phyloP scores from a whole-genome alignment of 2,113 vertebrate genomes.

The Sinocyclocheilus rhinocerous region DNA sequence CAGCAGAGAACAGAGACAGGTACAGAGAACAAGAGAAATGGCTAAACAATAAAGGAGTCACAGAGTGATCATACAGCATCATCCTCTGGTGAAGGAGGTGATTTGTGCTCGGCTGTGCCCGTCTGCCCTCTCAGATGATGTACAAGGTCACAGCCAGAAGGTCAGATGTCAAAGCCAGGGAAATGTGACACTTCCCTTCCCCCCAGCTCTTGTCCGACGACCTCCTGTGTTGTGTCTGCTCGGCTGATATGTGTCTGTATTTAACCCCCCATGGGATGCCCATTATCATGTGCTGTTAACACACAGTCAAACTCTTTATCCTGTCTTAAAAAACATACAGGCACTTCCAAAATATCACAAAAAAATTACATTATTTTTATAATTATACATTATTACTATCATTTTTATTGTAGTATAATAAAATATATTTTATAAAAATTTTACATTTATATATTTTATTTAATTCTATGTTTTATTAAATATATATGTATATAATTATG shows the following conservation, averaged over 20 bases:
- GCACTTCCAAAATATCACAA: conserved; percentile 48
- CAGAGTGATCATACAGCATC: background rate
- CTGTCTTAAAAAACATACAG: conserved; percentile 28
- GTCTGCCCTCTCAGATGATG: conserved; percentile 62
- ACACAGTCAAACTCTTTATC: conserved; percentile 40
- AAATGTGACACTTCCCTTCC: conserved; percentile 55
- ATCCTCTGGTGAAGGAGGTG: conserved; percentile 8
- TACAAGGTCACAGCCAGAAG: conserved; percentile 69
- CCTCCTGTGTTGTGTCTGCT: conserved; percentile 71
- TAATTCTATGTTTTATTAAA: background rate
- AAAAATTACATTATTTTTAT: background rate
- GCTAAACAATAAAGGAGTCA: background rate
- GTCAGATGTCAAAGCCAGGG: conserved; percentile 68
- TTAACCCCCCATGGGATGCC: conserved; percentile 70
- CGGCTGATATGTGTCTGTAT: conserved; percentile 69
- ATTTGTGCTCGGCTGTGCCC: conserved; percentile 60
- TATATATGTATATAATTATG: background rate
- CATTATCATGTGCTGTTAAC: conserved; percentile 51
- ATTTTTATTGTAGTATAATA: background rate
- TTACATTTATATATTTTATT: background rate
- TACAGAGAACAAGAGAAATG: background rate
- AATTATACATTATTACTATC: too few species aligned
- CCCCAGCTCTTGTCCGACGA: conserved; percentile 36
- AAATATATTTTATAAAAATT: background rate
- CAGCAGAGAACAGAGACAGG: background rate